Percentiles rank a stretch among this genome's conserved stretches.
phyloP scores from a whole-genome alignment of 1,140 invertebrate species.

The Drosophila bipectinata region DNA sequence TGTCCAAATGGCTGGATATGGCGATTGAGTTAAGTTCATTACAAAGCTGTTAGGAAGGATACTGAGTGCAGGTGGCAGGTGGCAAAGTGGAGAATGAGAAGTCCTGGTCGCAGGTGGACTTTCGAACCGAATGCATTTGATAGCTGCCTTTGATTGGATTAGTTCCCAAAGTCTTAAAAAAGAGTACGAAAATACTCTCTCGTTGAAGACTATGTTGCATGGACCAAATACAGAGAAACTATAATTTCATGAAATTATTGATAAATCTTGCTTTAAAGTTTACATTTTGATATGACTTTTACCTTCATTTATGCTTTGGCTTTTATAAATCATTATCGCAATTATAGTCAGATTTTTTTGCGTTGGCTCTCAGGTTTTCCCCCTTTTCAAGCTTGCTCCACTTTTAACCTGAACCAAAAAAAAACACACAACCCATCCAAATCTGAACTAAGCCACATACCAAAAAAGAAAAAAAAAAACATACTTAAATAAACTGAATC shows the following conservation, averaged over 20 bases:
- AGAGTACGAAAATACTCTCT: constrained; percentile 1
- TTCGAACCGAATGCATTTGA: constrained; percentile 38
- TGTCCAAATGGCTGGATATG: constrained; percentile 32
- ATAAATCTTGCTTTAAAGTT: not conserved
- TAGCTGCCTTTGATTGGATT: constrained; percentile 62
- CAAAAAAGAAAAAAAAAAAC: constrained; percentile 16
- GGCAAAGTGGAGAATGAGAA: constrained; percentile 2
- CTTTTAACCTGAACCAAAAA: constrained; percentile 34
- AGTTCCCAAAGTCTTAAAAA: constrained; percentile 6
- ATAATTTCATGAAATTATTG: constrained; percentile 29
- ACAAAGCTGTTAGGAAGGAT: constrained; percentile 23
- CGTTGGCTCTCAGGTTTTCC: constrained; percentile 6
- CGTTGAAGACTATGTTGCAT: constrained; percentile 33
- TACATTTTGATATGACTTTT: not conserved
- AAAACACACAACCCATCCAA: constrained; percentile 14
- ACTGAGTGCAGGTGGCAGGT: not conserved
- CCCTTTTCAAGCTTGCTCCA: constrained; percentile 30
- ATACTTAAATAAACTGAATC: constrained; percentile 44
- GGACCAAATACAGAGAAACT: not conserved
- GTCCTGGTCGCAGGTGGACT: constrained; percentile 47
- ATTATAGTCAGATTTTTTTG: constrained; percentile 1
- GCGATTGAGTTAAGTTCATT: constrained; percentile 75
- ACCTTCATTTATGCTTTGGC: not conserved
- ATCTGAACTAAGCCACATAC: constrained; percentile 34
- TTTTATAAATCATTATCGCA: not conserved